Evolutionary conservation across 2,797 vertebrate genomes (phyloP).

Genomic region (Myioborus miniatus): DNA sequence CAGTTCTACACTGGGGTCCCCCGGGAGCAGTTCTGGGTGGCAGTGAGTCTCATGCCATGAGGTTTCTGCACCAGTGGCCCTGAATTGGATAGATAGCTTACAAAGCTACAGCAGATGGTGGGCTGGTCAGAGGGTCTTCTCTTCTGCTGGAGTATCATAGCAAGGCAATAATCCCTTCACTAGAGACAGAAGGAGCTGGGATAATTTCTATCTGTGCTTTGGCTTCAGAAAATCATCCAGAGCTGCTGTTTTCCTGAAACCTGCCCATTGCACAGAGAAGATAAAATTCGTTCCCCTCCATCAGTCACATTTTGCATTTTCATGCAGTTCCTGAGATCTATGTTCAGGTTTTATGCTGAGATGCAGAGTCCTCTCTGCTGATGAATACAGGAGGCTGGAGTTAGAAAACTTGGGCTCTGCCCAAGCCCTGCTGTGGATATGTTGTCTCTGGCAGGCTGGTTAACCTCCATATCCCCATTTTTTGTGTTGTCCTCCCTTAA

Average conservation of each 20-base stretch:
- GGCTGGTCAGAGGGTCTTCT: not conserved
- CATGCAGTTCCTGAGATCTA: not conserved
- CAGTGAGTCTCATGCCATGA: not conserved
- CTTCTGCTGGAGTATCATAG: not conserved
- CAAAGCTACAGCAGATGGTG: not conserved
- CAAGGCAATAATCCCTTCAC: not conserved
- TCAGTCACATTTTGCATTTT: not conserved
- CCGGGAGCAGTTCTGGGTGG: not conserved
- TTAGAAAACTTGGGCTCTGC: not conserved
- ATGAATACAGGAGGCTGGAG: not conserved
- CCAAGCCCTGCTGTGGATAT: not conserved
- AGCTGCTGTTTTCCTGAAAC: not conserved
- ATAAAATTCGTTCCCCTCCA: rapidly evolving
- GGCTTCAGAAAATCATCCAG: not conserved
- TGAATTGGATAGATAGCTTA: not conserved
- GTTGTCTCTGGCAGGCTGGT: not conserved
- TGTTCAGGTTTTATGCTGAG: not conserved
- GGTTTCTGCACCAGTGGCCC: not conserved
- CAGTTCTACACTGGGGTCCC: not conserved
- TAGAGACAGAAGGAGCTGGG: not conserved
- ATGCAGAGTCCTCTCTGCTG: not conserved
- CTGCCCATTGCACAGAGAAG: not conserved
- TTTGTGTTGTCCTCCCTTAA: not conserved
- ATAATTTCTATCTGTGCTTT: not conserved
- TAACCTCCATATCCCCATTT: not conserved